Evolutionary conservation across 2,113 vertebrate genomes (phyloP).

Genomic region (Beaufortia kweichowensis): DNA sequence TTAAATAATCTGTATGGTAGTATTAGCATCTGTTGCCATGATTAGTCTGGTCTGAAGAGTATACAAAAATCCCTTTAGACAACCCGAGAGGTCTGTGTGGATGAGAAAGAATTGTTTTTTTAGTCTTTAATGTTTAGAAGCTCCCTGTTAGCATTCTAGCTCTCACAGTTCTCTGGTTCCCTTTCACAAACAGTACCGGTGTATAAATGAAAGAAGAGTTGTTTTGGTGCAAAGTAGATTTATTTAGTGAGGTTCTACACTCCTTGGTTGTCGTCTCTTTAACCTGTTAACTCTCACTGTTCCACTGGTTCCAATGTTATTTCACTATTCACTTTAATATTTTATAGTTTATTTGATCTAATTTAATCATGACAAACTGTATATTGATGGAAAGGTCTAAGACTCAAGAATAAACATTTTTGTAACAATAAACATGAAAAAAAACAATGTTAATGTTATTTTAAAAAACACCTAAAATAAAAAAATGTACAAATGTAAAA

Average conservation of each 20-base stretch:
- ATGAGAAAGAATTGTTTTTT: constrained; percentile 14
- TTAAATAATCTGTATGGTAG: constrained; percentile 56
- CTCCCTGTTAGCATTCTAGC: neutral
- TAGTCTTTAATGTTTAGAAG: neutral
- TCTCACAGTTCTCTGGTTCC: constrained; percentile 28
- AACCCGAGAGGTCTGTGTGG: neutral
- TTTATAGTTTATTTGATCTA: too few species aligned
- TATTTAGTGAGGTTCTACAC: neutral
- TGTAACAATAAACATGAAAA: too few species aligned
- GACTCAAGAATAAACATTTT: too few species aligned
- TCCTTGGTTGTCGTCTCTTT: neutral
- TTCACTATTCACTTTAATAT: too few species aligned
- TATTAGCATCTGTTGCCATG: neutral
- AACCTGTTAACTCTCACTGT: too few species aligned
- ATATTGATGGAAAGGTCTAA: too few species aligned
- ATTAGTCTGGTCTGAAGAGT: neutral
- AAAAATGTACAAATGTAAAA: too few species aligned
- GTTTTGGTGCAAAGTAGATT: constrained; percentile 4
- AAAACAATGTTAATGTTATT: too few species aligned
- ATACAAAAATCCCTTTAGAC: neutral
- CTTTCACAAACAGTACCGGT: neutral
- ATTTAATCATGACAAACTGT: too few species aligned
- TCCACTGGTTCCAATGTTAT: too few species aligned
- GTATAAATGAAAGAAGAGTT: neutral
- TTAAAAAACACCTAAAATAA: too few species aligned